Evolutionary conservation across 2,113 vertebrate genomes (phyloP).

Genomic region (Urocolius indicus): DNA sequence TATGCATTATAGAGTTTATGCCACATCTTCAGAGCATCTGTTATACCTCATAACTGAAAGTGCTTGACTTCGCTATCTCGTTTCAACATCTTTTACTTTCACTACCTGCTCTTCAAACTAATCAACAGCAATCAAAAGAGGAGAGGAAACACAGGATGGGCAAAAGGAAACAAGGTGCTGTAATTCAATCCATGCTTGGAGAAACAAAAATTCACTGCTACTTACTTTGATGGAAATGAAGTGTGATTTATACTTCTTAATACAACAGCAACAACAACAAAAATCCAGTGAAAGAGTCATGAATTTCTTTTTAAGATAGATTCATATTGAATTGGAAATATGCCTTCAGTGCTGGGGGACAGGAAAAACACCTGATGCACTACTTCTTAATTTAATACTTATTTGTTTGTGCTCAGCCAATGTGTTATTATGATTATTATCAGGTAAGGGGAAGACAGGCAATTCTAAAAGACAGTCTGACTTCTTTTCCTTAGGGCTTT

Average conservation of each 20-base stretch:
- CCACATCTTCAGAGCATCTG: background rate
- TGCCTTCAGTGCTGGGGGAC: background rate
- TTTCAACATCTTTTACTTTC: background rate
- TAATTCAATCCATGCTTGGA: background rate
- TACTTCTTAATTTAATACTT: background rate
- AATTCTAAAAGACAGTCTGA: background rate
- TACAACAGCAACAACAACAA: background rate
- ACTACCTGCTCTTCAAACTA: background rate
- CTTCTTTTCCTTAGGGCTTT: background rate
- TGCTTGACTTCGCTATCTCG: background rate
- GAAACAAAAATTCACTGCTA: background rate
- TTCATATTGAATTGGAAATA: background rate
- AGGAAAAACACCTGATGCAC: background rate
- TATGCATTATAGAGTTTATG: background rate
- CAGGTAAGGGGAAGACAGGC: background rate
- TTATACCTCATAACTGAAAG: background rate
- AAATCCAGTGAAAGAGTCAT: background rate
- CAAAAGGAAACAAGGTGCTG: background rate
- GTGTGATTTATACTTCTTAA: background rate
- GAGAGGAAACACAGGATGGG: background rate
- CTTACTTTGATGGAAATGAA: background rate
- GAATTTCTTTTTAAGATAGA: background rate
- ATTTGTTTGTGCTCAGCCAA: background rate
- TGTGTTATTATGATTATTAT: background rate
- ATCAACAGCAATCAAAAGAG: background rate